A percentile compares a stretch with the other conserved stretches of the same genome.
These are phyloP conservation scores for Labrus mixtus DNA, from an alignment of 2,113 vertebrate genomes.

Conservation along the genomic window DNA sequence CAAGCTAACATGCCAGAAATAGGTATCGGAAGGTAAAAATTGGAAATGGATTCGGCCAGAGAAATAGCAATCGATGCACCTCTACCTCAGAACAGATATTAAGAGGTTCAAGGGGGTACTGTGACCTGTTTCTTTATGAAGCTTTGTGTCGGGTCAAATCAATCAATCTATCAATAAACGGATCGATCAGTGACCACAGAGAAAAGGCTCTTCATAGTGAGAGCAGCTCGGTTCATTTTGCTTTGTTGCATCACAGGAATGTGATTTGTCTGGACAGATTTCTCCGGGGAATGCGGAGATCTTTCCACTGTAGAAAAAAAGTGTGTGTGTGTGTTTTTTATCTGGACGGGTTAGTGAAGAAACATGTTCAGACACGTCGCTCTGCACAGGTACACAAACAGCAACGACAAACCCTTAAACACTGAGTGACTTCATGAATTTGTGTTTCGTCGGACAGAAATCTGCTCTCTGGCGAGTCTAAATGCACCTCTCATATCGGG, in stretches of 20 bases:
- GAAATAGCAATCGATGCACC: too few relatives aligned
- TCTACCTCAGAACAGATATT: too few relatives aligned
- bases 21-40: too few relatives aligned
- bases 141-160: not conserved
- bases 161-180: not conserved
- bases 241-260: slow-evolving; percentile 49
- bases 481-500: too few relatives aligned
- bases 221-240: not conserved
- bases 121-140: not conserved
- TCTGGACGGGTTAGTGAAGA: not conserved
- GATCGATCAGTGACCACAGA: not conserved
- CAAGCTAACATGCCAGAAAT: too few relatives aligned
- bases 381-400: not conserved
- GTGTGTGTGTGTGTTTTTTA: slow-evolving; percentile 28
- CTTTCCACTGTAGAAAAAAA: not conserved
- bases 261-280: slow-evolving; percentile 68
- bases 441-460: too few relatives aligned
- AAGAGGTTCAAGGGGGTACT: not conserved
- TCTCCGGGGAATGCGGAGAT: slow-evolving; percentile 24
- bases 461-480: too few relatives aligned
- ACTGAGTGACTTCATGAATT: too few relatives aligned
- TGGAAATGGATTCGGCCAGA: too few relatives aligned
- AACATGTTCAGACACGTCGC: slow-evolving; percentile 66
- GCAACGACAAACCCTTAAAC: too few relatives aligned
- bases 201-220: not conserved